A percentile compares a stretch with the other conserved stretches of the same genome.
These are phyloP conservation scores for Drosophila ironensis DNA, from an alignment of 1,140 invertebrate species.

Conservation along the genomic window DNA sequence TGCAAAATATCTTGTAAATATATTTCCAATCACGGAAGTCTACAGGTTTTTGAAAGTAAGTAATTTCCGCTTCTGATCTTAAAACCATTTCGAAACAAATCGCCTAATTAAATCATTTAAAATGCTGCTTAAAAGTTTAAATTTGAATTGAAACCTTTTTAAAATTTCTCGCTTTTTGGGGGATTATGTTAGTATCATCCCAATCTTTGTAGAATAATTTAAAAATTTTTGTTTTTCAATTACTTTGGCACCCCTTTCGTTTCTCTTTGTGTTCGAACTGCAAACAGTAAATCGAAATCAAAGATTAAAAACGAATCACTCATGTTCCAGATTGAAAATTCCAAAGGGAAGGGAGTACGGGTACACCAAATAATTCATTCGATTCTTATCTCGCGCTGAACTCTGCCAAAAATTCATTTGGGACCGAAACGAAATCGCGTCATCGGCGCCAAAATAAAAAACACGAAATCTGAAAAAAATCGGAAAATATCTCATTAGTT, in stretches of 20 bases:
- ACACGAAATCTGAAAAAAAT: neutral
- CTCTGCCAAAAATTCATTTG: constrained; percentile 46
- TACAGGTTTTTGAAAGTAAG: too few relatives aligned
- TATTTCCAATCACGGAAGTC: neutral
- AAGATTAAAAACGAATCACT: constrained; percentile 78
- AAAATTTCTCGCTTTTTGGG: too few relatives aligned
- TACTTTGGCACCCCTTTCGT: neutral
- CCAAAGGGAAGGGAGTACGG: neutral
- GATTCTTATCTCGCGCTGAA: constrained; percentile 52
- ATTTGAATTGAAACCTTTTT: neutral
- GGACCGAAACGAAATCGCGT: constrained; percentile 36
- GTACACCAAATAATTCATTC: constrained; percentile 14
- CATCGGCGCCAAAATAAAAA: constrained; percentile 33
- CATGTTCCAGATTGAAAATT: constrained; percentile 60
- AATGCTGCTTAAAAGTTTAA: too few relatives aligned
- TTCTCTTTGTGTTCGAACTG: constrained; percentile 16
- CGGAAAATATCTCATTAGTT: constrained; percentile 73
- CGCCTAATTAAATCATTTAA: too few relatives aligned
- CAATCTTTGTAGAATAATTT: too few relatives aligned
- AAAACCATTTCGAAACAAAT: too few relatives aligned
- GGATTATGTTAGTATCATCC: too few relatives aligned
- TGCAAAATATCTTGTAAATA: neutral
- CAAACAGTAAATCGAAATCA: constrained; percentile 61
- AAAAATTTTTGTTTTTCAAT: neutral
- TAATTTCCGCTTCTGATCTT: too few relatives aligned